phyloP scores from a whole-genome alignment of 2,113 vertebrate genomes.

The Saguinus midas region DNA sequence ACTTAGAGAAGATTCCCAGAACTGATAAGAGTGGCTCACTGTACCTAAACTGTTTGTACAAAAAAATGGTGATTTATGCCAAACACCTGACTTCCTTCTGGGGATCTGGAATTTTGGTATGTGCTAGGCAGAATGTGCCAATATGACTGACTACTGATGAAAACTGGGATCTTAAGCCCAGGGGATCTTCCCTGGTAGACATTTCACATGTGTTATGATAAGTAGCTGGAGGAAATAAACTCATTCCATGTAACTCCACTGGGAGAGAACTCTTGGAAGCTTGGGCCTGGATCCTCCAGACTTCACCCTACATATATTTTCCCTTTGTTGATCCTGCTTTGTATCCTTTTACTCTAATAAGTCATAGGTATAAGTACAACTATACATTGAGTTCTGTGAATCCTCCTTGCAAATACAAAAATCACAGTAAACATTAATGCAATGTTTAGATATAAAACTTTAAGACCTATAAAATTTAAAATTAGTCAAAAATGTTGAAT shows the following conservation, averaged over 20 bases:
- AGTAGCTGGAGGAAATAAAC: not conserved
- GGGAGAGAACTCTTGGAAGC: not conserved
- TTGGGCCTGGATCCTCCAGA: not conserved
- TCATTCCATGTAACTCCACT: not conserved
- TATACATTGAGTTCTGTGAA: not conserved
- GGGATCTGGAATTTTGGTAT: not conserved
- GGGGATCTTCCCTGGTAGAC: not conserved
- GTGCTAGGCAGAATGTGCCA: not conserved
- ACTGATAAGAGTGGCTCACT: not conserved
- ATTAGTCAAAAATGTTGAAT: not conserved
- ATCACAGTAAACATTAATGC: not conserved
- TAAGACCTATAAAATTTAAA: not conserved
- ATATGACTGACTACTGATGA: not conserved
- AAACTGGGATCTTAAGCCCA: not conserved
- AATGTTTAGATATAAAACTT: not conserved
- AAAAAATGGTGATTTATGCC: not conserved
- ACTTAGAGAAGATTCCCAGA: not conserved
- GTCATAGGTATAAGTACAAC: not conserved
- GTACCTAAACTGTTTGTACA: not conserved
- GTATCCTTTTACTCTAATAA: not conserved
- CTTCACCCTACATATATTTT: not conserved
- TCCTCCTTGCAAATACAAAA: not conserved
- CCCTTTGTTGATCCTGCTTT: not conserved
- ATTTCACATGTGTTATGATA: not conserved
- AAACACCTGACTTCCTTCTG: not conserved